Conservation (phyloP, 2,888 invertebrate species). For the Therioaphis trifolii region DNA sequence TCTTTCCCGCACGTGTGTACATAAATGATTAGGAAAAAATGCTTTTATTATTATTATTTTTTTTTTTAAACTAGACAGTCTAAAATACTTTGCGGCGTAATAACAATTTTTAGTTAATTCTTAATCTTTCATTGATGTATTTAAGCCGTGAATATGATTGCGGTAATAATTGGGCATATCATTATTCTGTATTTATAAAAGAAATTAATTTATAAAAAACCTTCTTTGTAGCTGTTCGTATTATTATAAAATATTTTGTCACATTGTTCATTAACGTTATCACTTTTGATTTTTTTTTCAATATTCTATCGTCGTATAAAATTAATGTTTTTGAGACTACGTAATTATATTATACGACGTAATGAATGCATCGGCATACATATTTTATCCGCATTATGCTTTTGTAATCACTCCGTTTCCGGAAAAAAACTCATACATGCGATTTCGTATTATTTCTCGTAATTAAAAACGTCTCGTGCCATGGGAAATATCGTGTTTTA, state of each 20-base stretch:
- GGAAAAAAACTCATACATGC: background rate
- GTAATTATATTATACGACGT: background rate
- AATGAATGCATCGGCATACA: background rate
- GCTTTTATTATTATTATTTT: no score
- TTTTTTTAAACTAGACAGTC: no score
- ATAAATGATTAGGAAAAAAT: background rate
- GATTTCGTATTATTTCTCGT: background rate
- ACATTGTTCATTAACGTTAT: background rate
- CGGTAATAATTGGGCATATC: background rate
- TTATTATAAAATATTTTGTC: background rate
- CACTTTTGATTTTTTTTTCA: background rate
- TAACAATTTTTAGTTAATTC: background rate
- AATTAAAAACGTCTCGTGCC: background rate
- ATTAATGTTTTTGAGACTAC: background rate
- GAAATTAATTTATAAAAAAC: background rate
- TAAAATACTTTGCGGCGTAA: background rate
- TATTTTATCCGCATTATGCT: background rate
- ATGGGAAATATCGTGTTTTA: slow-evolving; percentile 15
- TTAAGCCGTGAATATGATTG: background rate
- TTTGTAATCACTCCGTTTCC: background rate
- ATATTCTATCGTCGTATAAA: background rate
- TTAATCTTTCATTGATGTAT: background rate
- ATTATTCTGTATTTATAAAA: background rate
- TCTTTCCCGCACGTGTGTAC: background rate
- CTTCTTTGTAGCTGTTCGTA: background rate